Base-by-base conservation (phyloP, 53 echinoderm and acorn worm species). In the Henricia sp. region DNA sequence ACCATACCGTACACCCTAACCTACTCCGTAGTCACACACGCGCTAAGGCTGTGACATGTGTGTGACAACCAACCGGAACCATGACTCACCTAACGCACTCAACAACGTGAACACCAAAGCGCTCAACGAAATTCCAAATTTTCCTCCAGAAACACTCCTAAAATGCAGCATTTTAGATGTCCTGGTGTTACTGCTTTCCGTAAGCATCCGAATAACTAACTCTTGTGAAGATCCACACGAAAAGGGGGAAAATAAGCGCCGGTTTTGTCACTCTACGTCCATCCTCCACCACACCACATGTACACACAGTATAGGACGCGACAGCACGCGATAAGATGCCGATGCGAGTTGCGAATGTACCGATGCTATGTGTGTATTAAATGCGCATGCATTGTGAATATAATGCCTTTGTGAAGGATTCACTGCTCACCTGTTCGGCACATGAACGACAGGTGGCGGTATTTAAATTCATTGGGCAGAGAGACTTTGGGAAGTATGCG, bases 361-460 rank as follows among this genome's bases (percentile, higher is more conserved):
- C 19, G 16, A 19, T 23, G 56, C 56, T 26, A 26, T 0, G 24
- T 56, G 27, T 56, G 56, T 28, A 56, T n/a, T n/a, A n/a, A n/a
- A n/a, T n/a, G n/a, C n/a, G 6, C 3, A 53, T 14, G 58, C 58
- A 58, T 60, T 60, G 62, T 60, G 62, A n/a, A n/a, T n/a, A n/a
- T 34, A 60, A 28, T 32, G 62, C 17, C 62, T 60, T 60, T 60
- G 62, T 60, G 34, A 3, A 10, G 27, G 5, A 26, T 0, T 12
- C 3, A 19, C n/a, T 53, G 8, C 9, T 8, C 33, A 60, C 12
- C 33, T 29, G 33, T 2, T 29, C 32, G 32, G 62, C 62, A 60
- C 33, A 13, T 33, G 62, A 60, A 60, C 62, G 29, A 32, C 33
- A 32, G 62, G 28, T 25, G 62, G 62, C 62, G 62, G 62, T 32